Conservation (phyloP, 2,888 invertebrate genomes). For the Gymnosoma rotundatum region DNA sequence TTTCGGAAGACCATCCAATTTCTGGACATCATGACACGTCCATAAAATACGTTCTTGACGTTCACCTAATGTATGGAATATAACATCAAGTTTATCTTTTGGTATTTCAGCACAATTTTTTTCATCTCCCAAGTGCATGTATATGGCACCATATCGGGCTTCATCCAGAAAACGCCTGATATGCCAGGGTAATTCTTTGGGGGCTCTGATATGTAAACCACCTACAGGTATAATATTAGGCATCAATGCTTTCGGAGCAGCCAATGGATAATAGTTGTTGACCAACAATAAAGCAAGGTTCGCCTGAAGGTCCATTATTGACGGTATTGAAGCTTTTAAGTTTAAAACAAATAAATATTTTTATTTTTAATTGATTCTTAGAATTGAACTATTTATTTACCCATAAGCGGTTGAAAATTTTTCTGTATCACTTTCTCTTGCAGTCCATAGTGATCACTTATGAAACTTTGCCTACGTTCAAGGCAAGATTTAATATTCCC, state of each 20-base stretch:
- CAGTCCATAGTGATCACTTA: constrained; percentile 76
- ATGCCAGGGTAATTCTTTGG: constrained; percentile 80
- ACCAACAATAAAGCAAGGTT: constrained; percentile 82
- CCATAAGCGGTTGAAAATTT: constrained; percentile 76
- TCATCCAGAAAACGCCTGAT: constrained; percentile 82
- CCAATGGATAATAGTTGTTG: constrained; percentile 83
- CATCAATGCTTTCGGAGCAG: constrained; percentile 81
- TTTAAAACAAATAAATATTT: background rate
- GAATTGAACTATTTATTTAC: constrained; percentile 65
- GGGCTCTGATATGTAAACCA: constrained; percentile 83
- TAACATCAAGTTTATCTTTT: constrained; percentile 76
- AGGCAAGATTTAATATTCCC: constrained; percentile 82
- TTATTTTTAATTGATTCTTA: background rate
- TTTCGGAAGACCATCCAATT: constrained; percentile 78
- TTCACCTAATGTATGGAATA: constrained; percentile 80
- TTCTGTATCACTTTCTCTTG: constrained; percentile 79
- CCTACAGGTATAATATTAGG: constrained; percentile 83
- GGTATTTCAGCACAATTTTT: constrained; percentile 81
- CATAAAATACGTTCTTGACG: constrained; percentile 82
- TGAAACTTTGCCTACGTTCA: constrained; percentile 76
- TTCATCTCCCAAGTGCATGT: constrained; percentile 83
- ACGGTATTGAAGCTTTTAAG: constrained; percentile 63
- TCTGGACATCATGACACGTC: constrained; percentile 82
- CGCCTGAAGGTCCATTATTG: constrained; percentile 81
- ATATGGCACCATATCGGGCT: constrained; percentile 81